Evolutionary conservation across 64 coral and sea anemone species (phyloP), one percentile per base, ranked within the genome.

Genomic region (Dendronephthya gigantea): DNA sequence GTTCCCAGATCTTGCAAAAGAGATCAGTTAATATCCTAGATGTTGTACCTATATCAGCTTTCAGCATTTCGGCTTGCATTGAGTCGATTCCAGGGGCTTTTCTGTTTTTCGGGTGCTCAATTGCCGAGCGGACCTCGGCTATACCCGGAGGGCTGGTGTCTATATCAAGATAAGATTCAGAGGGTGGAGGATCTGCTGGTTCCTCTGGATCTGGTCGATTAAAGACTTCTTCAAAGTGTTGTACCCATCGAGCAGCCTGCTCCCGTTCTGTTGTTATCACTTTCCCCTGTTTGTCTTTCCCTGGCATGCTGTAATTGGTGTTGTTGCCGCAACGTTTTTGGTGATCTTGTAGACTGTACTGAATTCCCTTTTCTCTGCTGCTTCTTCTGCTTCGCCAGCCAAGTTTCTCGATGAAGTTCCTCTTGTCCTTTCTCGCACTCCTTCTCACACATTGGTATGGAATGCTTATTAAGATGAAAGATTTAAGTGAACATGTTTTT

Each of bases 1-100:
- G 11, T 11, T 81, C 27, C 85, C 82, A 88, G 19, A 91, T 91
- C 40, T 70, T 91, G 31, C 55, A 19, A 55, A 90, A 90, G 40
- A 86, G 45, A 33, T 81, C 32, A 7, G 79, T 32, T 32, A 87
- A 25, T 48, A 84, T 8, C 16, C 9, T 66, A 35, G 29, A 55
- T 13, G 40, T 19, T 14, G 35, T 85, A 45, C 22, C 50, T 35
- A 47, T 2, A 50, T 84, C 83, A 50, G 35, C 84, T 81, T 90
- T 85, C 11, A 58, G 50, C 37, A 88, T 36, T 52, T 82, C 86
- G 35, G 48, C 69, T 30, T 84, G 62, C 9, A 84, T 49, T 32
- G 88, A 90, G 25, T 85, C 65, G 17, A 82, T 52, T 56, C 68
- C 75, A 36, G 89, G 15, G 22, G 39, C 88, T 58, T 81, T 90